phyloP scores from a whole-genome alignment of 2,113 vertebrate species.

The Pavo muticus region DNA sequence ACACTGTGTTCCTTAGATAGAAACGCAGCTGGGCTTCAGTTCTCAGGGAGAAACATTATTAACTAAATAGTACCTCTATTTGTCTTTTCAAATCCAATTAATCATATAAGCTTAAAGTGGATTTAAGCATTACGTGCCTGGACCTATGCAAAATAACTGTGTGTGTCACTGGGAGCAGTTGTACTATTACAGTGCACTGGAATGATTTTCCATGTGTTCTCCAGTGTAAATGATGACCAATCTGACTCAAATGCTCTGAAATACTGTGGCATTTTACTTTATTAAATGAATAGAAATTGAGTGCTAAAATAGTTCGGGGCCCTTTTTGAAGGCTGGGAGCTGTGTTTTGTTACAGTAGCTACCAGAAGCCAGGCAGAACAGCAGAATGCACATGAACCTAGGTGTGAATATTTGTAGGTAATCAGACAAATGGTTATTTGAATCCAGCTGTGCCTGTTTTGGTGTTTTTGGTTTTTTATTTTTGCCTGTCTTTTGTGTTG shows the following conservation, averaged over 20 bases:
- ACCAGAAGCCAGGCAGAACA: neutral
- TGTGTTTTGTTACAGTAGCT: neutral
- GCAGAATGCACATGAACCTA: neutral
- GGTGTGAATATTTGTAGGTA: neutral
- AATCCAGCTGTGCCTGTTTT: neutral
- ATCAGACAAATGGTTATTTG: neutral
- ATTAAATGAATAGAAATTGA: neutral
- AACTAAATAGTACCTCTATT: neutral
- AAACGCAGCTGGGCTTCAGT: neutral
- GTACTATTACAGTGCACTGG: neutral
- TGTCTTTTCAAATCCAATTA: neutral
- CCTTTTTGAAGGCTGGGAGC: neutral
- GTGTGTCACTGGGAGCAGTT: neutral
- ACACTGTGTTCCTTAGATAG: neutral
- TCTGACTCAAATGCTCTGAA: neutral
- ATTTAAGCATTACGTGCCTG: neutral
- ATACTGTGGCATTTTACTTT: neutral
- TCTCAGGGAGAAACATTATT: neutral
- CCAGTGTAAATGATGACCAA: neutral
- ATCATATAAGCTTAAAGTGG: neutral
- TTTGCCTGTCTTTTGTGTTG: neutral
- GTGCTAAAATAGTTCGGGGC: neutral
- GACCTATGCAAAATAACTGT: neutral
- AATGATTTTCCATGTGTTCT: neutral
- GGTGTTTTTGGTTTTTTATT: neutral